phyloP scores from a whole-genome alignment of 2,888 invertebrate species.

The Pandemis corylana region DNA sequence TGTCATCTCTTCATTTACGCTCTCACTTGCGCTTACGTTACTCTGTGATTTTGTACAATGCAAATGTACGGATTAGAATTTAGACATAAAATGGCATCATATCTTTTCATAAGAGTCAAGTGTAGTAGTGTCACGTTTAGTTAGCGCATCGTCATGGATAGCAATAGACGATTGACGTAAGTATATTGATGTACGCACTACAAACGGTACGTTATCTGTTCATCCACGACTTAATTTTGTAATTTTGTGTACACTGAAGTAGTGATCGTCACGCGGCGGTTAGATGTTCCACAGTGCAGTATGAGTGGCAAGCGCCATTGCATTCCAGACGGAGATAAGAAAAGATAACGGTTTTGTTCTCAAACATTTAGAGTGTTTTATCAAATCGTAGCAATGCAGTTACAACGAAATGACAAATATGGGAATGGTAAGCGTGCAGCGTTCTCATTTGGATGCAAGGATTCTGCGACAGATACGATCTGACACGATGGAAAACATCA shows the following conservation, averaged over 20 bases:
- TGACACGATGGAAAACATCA: not conserved
- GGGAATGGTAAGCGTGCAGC: slow-evolving; percentile 14
- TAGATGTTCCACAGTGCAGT: slow-evolving; percentile 23
- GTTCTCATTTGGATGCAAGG: not conserved
- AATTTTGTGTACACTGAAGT: not conserved
- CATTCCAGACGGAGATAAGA: slow-evolving; percentile 37
- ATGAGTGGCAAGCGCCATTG: slow-evolving; percentile 26
- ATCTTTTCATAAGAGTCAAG: too few species aligned
- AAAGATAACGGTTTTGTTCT: slow-evolving; percentile 32
- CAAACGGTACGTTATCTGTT: not conserved
- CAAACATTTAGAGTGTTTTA: slow-evolving; percentile 40
- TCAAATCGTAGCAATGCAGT: slow-evolving; percentile 34
- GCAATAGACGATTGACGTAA: not conserved
- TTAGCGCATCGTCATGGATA: too few species aligned
- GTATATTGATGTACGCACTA: not conserved
- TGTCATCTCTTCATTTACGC: too few species aligned
- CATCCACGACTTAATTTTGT: not conserved
- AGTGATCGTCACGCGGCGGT: not conserved
- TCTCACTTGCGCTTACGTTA: too few species aligned
- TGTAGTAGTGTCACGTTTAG: too few species aligned
- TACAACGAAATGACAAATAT: slow-evolving; percentile 16
- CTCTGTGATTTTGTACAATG: too few species aligned
- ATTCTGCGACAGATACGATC: not conserved
- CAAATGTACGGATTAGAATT: too few species aligned
- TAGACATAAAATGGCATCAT: too few species aligned